Percentiles rank a stretch among this genome's conserved stretches.
Conservation (phyloP, 1,140 invertebrate species). For the Holotrichia oblita region DNA sequence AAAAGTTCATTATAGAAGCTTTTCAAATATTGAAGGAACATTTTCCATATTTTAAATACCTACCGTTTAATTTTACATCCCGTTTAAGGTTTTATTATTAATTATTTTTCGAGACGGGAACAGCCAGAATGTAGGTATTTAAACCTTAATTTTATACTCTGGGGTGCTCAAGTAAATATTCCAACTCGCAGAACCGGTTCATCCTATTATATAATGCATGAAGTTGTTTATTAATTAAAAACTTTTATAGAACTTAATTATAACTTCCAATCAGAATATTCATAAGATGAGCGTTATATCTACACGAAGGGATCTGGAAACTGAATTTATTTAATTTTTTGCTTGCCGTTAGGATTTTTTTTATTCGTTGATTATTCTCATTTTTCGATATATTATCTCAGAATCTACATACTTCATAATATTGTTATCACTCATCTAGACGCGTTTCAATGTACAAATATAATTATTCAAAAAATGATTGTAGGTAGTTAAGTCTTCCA, state of each 20-base stretch:
- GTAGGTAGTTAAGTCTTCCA: too few species aligned
- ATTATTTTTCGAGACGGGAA: background rate
- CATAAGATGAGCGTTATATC: background rate
- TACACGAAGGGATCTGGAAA: background rate
- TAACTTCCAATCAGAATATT: slow-evolving; percentile 33
- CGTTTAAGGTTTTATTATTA: background rate
- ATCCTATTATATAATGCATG: slow-evolving; percentile 22
- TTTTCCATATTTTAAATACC: background rate
- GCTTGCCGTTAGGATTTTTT: too few species aligned
- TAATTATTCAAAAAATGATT: too few species aligned
- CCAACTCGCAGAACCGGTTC: background rate
- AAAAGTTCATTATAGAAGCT: too few species aligned
- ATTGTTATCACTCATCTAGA: background rate
- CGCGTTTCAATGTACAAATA: too few species aligned
- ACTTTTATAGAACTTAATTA: slow-evolving; percentile 23
- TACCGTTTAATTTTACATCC: background rate
- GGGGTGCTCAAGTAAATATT: background rate
- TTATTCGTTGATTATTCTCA: background rate
- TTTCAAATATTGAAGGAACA: too few species aligned
- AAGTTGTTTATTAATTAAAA: slow-evolving; percentile 35
- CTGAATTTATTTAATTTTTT: too few species aligned
- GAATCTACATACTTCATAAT: background rate
- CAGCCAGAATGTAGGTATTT: background rate
- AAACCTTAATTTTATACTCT: slow-evolving; percentile 23
- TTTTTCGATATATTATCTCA: background rate